Evolutionary conservation across 2,888 invertebrate genomes (phyloP), one percentile per base, ranked within the genome.

Genomic region (Acleris cristana): DNA sequence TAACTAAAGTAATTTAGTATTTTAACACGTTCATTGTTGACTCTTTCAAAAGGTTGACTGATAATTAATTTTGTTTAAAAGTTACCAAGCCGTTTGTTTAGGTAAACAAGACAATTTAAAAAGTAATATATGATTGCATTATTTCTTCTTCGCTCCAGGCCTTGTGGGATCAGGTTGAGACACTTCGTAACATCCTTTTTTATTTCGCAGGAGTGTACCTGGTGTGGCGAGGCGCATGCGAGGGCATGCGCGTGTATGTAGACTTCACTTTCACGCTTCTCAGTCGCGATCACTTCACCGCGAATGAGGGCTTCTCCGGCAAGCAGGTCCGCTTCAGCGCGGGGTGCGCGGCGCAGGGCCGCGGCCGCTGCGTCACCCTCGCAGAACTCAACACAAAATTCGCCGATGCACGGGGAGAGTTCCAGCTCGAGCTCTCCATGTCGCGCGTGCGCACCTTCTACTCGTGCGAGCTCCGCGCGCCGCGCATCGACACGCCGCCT

Each of bases 251-350:
- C 62, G 96, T 96, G 65, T 96, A 95, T 82, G 95, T 96, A 72
- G 97, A 97, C 87, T 97, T 96, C 85, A 95, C 96, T 59, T 96
- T 97, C 86, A 96, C 96, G 7, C 93, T 97, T 58, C 93, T 97
- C 70, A 96, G 96, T 81, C 94, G 96, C 55, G 96, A 96, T 77
- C 97, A 97, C 86, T 97, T 97, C 87, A 96, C 96, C 69, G 95
- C 95, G 77, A 97, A 97, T 86, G 96, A 97, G 84, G 94, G 95
- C 23, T 96, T 96, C 89, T 95, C 95, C 62, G 96, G 96, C 68
- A 96, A 96, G 81, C 95, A 95, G 79, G 96, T 95, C 73, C 87
- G 90, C 65, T 95, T 95, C 84, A 95, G 94, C 69, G 94, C 94
- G 74, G 95, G 95, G 53, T 94, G 95, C 58, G 95, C 95, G 1